Base-by-base conservation (phyloP, 1,140 invertebrate genomes). In the Latrodectus geometricus region DNA sequence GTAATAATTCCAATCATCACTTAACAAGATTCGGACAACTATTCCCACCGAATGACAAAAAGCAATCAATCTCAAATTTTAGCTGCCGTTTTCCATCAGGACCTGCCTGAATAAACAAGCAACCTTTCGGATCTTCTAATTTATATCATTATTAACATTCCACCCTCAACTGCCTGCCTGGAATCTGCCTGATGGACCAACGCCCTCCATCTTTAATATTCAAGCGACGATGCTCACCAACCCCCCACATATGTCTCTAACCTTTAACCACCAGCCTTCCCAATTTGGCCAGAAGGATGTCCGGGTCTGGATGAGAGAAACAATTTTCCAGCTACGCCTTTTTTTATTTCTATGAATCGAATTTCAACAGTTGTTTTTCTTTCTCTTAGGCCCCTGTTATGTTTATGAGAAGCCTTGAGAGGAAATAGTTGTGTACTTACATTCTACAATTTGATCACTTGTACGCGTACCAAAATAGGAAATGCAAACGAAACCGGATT, bases 121-220 rank as follows among this genome's bases (percentile, higher is more conserved):
- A 9, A 56, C 8, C 54, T 56, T 8, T 8, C 54, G 54, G 8
- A 9, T 56, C 54, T 56, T 56, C 54, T 56, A 56, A 66, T 66
- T 78, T 66, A 82, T 73, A 72, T 82, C 69, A 73, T 61, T 61
- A 82, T 82, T 73, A 82, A 73, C 65, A 82, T 82, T 82, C 79
- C 79, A 50, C 79, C 78, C 49, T 56, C 54, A 48, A 80, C 56
- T 20, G 48, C 78, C 35, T 20, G 54, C 14, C 20, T 21, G 76
- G 76, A n/a, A 78, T 80, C 54, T 56, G 54, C 56, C 21, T 23
- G 76, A 78, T 48, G 69, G 69, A 82, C 80, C 80, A 82, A 72
- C 80, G 80, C 80, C 80, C 68, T 70, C 80, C 70, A 72, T 82
- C 80, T 82, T 82, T 82, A 66, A 82, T 82, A 82, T 82, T 72